phyloP scores from a whole-genome alignment of 2,888 invertebrate species.

The Choristoneura rosaceana region DNA sequence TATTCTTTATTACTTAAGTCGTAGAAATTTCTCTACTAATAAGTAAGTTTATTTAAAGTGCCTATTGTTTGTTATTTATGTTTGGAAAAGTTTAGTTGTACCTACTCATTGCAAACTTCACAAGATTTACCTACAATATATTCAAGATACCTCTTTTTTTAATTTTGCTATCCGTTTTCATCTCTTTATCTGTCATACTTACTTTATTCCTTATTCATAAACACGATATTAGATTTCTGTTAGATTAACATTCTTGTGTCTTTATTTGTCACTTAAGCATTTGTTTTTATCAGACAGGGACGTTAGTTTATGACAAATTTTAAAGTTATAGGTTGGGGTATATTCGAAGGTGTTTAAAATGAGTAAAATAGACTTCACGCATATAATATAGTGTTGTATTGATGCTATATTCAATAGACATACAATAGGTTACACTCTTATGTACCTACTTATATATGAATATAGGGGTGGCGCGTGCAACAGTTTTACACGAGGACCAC shows the following conservation, averaged over 20 bases:
- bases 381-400: not conserved
- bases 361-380: not conserved
- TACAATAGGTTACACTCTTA: constrained; percentile 20
- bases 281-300: not conserved
- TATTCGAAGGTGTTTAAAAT: not conserved
- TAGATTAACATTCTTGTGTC: too few relatives aligned
- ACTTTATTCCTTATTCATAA: too few relatives aligned
- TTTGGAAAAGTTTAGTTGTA: not conserved
- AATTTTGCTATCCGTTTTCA: too few relatives aligned
- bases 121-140: too few relatives aligned
- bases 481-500: constrained; percentile 80
- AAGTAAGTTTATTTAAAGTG: constrained; percentile 29
- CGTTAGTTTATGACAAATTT: not conserved
- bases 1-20: constrained; percentile 47
- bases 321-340: not conserved
- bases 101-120: not conserved
- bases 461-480: constrained; percentile 80
- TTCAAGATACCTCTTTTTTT: too few relatives aligned
- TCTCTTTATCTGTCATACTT: too few relatives aligned
- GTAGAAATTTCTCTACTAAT: constrained; percentile 24
- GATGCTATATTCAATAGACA: not conserved
- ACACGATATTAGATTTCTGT: too few relatives aligned
- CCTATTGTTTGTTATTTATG: constrained; percentile 32
- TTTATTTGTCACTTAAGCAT: too few relatives aligned
- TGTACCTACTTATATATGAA: constrained; percentile 48